These are phyloP conservation scores for Cnemophilus loriae DNA, from an alignment of 2,113 vertebrate species.

Conservation along the genomic window DNA sequence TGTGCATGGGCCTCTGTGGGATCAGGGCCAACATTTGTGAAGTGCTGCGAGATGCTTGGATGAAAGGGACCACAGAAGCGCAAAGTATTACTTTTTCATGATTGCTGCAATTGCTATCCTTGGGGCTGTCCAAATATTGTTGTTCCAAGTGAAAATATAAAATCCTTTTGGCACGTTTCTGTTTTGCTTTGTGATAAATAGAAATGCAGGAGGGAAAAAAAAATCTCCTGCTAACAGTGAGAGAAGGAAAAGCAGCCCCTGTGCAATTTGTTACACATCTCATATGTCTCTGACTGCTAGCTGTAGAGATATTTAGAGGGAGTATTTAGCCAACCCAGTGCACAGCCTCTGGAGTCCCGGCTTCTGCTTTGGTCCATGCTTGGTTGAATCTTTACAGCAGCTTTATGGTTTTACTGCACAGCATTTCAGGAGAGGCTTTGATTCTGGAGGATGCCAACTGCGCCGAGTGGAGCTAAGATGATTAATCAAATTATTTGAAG, in stretches of 20 bases:
- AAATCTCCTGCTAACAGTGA: not conserved
- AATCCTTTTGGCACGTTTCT: slow-evolving; percentile 10
- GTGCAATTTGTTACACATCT: slow-evolving; percentile 55
- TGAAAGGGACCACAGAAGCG: not conserved
- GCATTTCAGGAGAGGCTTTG: slow-evolving; percentile 2
- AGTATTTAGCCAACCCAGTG: slow-evolving; percentile 5
- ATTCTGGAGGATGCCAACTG: slow-evolving; percentile 34
- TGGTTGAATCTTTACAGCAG: slow-evolving; percentile 35
- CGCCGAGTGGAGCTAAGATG: not conserved
- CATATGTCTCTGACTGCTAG: slow-evolving; percentile 19
- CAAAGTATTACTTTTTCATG: slow-evolving; percentile 55
- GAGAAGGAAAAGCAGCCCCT: slow-evolving; percentile 27
- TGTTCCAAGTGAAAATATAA: slow-evolving; percentile 27
- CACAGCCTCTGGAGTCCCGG: not conserved
- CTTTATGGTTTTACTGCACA: not conserved
- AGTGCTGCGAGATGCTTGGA: slow-evolving; percentile 9
- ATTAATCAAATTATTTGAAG: slow-evolving; percentile 57
- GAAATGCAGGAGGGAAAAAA: not conserved
- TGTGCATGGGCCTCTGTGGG: not conserved
- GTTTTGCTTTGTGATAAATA: not conserved
- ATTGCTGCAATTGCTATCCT: slow-evolving; percentile 8
- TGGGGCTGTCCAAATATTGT: slow-evolving; percentile 25
- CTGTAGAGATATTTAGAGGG: slow-evolving; percentile 26
- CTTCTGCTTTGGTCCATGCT: slow-evolving; percentile 52
- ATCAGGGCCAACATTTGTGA: not conserved